phyloP scores from a whole-genome alignment of 2,888 invertebrate species.

The Spodoptera exigua region DNA sequence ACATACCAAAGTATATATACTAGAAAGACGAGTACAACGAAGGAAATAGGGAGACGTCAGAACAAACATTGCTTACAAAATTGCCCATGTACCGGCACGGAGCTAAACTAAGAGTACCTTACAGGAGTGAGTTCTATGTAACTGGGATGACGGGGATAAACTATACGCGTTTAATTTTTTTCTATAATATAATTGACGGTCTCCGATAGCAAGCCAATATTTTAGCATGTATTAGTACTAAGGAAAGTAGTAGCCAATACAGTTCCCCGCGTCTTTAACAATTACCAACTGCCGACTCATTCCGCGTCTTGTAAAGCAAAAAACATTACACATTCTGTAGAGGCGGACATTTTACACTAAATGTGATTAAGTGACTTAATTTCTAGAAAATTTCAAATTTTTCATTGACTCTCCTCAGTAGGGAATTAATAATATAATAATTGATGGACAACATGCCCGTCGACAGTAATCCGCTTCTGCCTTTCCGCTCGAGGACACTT shows the following conservation, averaged over 20 bases:
- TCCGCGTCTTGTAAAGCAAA: conserved; percentile 19
- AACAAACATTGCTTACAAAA: neutral
- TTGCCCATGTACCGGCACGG: no score
- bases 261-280: conserved; percentile 6
- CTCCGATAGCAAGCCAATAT: no score
- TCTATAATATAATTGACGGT: neutral
- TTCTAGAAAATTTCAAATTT: conserved; percentile 27
- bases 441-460: conserved; percentile 51
- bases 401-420: conserved; percentile 54
- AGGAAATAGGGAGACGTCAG: conserved; percentile 15
- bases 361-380: conserved; percentile 15
- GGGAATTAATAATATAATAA: conserved; percentile 26
- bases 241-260: conserved; percentile 2
- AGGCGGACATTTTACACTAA: conserved; percentile 43
- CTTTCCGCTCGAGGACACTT: neutral
- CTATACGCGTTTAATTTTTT: conserved; percentile 7
- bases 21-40: conserved; percentile 17
- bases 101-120: no score
- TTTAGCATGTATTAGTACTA: no score
- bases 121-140: neutral
- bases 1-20: conserved; percentile 14
- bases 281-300: neutral
- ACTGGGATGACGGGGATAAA: conserved; percentile 2
- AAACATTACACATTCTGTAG: conserved; percentile 20
- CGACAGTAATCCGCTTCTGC: conserved; percentile 16